Evolutionary conservation across 2,113 vertebrate genomes (phyloP).

Genomic region (Dasypus novemcinctus): DNA sequence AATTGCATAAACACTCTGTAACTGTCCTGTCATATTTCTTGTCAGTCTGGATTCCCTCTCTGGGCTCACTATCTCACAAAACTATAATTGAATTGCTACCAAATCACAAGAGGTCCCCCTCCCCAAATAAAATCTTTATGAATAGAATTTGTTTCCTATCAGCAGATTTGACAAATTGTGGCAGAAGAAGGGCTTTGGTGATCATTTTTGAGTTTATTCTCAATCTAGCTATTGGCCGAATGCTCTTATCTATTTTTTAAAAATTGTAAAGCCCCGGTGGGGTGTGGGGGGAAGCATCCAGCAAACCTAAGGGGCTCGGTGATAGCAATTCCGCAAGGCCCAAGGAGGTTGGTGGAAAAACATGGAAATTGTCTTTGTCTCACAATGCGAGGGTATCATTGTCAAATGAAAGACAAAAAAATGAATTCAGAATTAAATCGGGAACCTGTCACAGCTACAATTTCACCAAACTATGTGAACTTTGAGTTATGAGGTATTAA

Average conservation of each 20-base stretch:
- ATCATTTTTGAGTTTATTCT: conserved; percentile 95
- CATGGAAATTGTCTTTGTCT: neutral
- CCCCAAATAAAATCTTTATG: conserved; percentile 90
- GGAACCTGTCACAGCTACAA: conserved; percentile 37
- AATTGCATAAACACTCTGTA: conserved; percentile 99
- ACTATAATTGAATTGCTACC: conserved; percentile 99
- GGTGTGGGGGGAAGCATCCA: neutral
- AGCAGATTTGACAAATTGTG: conserved; percentile 97
- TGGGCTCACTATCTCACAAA: conserved; percentile 94
- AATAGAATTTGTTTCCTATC: conserved; percentile 98
- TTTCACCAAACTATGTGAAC: conserved; percentile 32
- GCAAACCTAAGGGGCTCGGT: conserved; percentile 12
- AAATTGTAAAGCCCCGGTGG: conserved; percentile 82
- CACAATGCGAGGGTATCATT: neutral
- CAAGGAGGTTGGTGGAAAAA: neutral
- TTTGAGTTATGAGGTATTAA: conserved; percentile 56
- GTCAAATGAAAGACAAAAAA: conserved; percentile 18
- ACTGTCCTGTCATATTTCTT: conserved; percentile 99
- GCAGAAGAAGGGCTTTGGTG: conserved; percentile 89
- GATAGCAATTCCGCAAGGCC: conserved; percentile 50
- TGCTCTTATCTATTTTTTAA: conserved; percentile 87
- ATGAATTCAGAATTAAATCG: conserved; percentile 57
- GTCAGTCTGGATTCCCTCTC: conserved; percentile 95
- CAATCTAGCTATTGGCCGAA: conserved; percentile 90
- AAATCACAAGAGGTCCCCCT: conserved; percentile 88